These are phyloP conservation scores for Acheta domesticus DNA, from an alignment of 2,888 invertebrate species.

Conservation along the genomic window DNA sequence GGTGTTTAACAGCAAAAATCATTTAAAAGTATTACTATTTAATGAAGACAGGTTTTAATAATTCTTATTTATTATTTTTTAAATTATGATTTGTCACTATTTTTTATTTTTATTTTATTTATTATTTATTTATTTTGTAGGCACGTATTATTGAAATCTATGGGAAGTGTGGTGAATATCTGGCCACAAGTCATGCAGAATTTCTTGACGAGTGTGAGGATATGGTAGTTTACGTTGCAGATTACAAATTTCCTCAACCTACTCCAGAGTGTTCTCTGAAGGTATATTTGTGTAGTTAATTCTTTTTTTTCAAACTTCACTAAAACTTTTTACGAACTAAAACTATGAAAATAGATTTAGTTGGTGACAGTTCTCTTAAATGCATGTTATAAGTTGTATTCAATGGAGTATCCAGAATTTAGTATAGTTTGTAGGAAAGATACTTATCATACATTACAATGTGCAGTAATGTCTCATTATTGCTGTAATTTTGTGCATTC, in stretches of 20 bases:
- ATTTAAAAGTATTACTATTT: too few relatives aligned
- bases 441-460: too few relatives aligned
- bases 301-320: not conserved
- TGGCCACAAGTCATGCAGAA: constrained; percentile 46
- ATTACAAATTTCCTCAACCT: constrained; percentile 43
- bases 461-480: too few relatives aligned
- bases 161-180: constrained; percentile 49
- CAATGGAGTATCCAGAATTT: too few relatives aligned
- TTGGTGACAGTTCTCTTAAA: too few relatives aligned
- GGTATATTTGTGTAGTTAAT: constrained; percentile 24
- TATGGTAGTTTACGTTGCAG: constrained; percentile 45
- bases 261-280: constrained; percentile 37
- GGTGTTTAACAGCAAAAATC: too few relatives aligned
- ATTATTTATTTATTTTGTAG: constrained; percentile 35
- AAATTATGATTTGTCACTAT: not conserved
- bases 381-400: too few relatives aligned
- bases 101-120: not conserved
- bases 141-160: constrained; percentile 50
- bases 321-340: not conserved
- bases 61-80: not conserved
- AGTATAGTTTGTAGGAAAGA: too few relatives aligned
- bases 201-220: constrained; percentile 47
- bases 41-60: too few relatives aligned
- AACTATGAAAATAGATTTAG: too few relatives aligned
- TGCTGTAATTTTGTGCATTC: too few relatives aligned